Evolutionary conservation across 2,797 vertebrate genomes (phyloP).

Genomic region (Nyctibius grandis): DNA sequence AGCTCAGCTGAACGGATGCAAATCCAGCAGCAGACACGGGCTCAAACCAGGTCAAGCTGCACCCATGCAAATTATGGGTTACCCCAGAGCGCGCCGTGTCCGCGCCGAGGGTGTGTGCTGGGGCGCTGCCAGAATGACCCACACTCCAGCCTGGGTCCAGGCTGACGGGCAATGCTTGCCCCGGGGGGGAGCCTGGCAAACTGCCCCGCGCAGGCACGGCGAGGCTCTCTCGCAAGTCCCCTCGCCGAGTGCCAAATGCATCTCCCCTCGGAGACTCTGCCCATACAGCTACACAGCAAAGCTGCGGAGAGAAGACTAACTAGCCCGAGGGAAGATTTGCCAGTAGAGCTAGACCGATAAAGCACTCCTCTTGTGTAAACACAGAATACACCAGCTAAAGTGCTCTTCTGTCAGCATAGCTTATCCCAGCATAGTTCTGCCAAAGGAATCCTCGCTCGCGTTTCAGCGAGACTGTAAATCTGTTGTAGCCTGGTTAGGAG

Average conservation of each 20-base stretch:
- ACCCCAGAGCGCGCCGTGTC: not conserved
- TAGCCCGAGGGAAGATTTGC: constrained; percentile 21
- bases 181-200: not conserved
- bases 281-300: not conserved
- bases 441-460: not conserved
- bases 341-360: not conserved
- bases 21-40: constrained; percentile 33
- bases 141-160: not conserved
- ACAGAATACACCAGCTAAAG: not conserved
- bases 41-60: constrained; percentile 52
- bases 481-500: not conserved
- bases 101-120: not conserved
- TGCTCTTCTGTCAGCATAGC: constrained; percentile 45
- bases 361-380: constrained; percentile 35
- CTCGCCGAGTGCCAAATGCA: rapidly evolving
- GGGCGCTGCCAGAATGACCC: not conserved
- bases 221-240: not conserved
- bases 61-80: not conserved
- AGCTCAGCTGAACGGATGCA: constrained; percentile 55
- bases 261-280: not conserved
- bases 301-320: not conserved
- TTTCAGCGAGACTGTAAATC: not conserved
- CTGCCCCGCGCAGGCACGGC: rapidly evolving
- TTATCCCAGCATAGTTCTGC: constrained; percentile 15
- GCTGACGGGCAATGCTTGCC: not conserved